Conservation (phyloP, 2,797 vertebrate genomes). For the Tragelaphus oryx region DNA sequence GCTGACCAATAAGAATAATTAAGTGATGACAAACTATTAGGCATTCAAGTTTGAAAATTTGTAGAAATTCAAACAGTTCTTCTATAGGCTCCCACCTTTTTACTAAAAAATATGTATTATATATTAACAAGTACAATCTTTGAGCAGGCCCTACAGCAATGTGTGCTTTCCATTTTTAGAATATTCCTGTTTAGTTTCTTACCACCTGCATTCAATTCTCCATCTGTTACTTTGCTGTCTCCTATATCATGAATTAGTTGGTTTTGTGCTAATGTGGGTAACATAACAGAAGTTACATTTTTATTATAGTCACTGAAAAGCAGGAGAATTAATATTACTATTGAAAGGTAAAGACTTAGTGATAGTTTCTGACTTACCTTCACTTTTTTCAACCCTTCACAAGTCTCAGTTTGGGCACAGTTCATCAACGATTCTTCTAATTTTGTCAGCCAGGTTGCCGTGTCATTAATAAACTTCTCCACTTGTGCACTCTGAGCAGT, state of each 20-base stretch:
- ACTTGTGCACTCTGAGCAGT: conserved; percentile 88
- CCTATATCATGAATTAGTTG: not conserved
- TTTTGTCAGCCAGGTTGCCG: conserved; percentile 83
- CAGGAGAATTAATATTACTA: not conserved
- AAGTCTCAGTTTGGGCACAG: conserved; percentile 81
- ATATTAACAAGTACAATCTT: not conserved
- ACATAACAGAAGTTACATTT: not conserved
- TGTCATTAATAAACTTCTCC: conserved; percentile 87
- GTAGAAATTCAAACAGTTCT: not conserved
- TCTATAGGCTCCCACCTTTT: not conserved
- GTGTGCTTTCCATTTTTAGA: not conserved
- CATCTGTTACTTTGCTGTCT: not conserved
- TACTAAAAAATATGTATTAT: not conserved
- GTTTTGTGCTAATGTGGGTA: not conserved
- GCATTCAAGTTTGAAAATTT: not conserved
- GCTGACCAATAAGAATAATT: not conserved
- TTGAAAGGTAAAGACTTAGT: not conserved
- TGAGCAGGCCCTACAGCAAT: not conserved
- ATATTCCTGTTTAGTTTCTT: not conserved
- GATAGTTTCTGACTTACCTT: conserved; percentile 82
- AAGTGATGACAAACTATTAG: not conserved
- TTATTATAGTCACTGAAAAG: not conserved
- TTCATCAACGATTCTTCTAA: conserved; percentile 86
- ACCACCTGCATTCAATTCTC: not conserved
- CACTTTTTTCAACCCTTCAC: conserved; percentile 87